These are phyloP conservation scores for Tetragonula clypearis DNA, from an alignment of 1,140 invertebrate species.

Conservation along the genomic window DNA sequence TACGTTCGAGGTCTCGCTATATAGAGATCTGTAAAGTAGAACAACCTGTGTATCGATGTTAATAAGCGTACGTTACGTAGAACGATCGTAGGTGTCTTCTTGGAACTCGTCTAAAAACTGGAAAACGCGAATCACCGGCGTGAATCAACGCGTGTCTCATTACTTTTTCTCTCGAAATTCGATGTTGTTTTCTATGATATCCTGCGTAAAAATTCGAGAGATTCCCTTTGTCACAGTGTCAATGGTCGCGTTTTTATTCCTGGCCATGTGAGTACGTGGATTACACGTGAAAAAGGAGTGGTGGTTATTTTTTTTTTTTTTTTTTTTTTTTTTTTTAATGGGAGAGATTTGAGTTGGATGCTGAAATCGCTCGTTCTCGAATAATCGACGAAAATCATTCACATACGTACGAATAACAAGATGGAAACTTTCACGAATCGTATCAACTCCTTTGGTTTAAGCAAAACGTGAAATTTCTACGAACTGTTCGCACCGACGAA, in stretches of 20 bases:
- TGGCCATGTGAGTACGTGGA: not conserved
- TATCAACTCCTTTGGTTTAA: not conserved
- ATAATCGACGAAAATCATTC: slow-evolving; percentile 23
- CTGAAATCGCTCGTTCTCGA: not conserved
- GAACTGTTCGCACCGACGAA: not conserved
- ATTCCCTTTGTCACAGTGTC: slow-evolving; percentile 8
- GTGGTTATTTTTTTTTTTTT: not conserved
- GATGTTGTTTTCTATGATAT: not conserved
- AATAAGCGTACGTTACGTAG: slow-evolving; percentile 35
- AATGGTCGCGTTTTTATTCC: slow-evolving; percentile 16
- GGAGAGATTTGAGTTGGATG: slow-evolving; percentile 29
- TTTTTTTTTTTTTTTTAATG: not conserved
- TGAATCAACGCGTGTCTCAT: not conserved
- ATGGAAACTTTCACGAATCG: not conserved
- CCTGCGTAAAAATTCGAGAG: not conserved
- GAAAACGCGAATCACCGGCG: slow-evolving; percentile 19
- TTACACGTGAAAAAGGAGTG: slow-evolving; percentile 16
- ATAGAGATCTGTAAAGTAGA: slow-evolving; percentile 40
- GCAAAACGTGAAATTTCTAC: not conserved
- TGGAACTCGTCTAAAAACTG: slow-evolving; percentile 23
- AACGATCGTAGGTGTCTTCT: slow-evolving; percentile 38
- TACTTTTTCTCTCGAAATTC: not conserved
- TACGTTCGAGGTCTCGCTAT: slow-evolving; percentile 46
- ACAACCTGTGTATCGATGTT: slow-evolving; percentile 48
- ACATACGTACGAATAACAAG: not conserved